Evolutionary conservation across 1,140 invertebrate genomes (phyloP), one percentile per base, ranked within the genome.

Genomic region (Druon quercuslanigerum): DNA sequence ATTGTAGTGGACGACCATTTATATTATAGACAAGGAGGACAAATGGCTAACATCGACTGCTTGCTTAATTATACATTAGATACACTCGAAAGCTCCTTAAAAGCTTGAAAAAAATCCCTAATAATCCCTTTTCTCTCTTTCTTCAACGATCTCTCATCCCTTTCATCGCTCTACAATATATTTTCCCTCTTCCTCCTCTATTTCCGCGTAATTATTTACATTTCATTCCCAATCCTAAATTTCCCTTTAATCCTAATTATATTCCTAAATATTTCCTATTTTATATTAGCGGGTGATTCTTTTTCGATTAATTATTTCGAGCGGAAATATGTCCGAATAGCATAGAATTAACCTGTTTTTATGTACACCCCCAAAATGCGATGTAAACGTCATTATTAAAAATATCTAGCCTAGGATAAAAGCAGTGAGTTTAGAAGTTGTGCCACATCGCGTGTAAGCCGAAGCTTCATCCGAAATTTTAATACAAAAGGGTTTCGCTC

Each of bases 1-100:
- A 83, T 87, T 80, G 81, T 88, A 90, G 85, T 89, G 87, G 87
- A 90, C 84, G 88, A 90, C 82, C 82, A 88, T 87, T 88, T 86
- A 90, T 85, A 83, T 83, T 91, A 89, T 87, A 84, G 84, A 89
- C 82, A 86, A 88, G 86, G 83, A 89, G 85, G 82, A 88, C 87
- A 89, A 89, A 89, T 87, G 84, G 88, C 87, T 90, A 90, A 90
- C 88, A 89, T 88, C 84, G 81, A 90, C 84, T 87, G 87, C 83
- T 85, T 82, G 83, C 82, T 88, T 87, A 86, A 84, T 81, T 66
- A 77, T 84, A 84, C 74, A 79, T 85, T 87, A 86, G 80, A 86
- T 88, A 85, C 77, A 83, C 80, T 56, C 81, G 83, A 74, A 86
- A 86, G 84, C 79, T 84, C 78, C 73, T 82, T 70, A 73, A 66